Base-by-base conservation (phyloP, 2,113 vertebrate genomes). In the Plecturocebus donacophilus region DNA sequence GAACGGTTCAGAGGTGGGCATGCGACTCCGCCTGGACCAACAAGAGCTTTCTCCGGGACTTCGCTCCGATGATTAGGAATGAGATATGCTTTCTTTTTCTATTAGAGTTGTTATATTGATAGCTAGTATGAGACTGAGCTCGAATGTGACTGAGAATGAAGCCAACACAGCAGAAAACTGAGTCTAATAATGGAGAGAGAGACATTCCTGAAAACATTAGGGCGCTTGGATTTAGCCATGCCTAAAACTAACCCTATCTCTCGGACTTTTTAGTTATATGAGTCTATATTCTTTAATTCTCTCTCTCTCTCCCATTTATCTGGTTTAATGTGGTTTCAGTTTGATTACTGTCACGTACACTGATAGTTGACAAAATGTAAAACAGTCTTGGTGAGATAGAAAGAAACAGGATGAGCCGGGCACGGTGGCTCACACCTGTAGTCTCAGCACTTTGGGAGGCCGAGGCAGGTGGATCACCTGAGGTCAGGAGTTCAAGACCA, bases 331-430 rank as follows among this genome's bases (percentile, higher is more conserved):
- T 85, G 10, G 56, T 92, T 92, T 92, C 42, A 56, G 6, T 86
- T 61, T 38, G 52, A 45, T 82, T 87, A 71, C 6, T 80, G 13
- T 47, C 38, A 42, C 30, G 14, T 70, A 58, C 7, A 79, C 52
- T 71, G 64, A 91, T 16, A 17, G 12, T 52, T 76, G 45, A 86
- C 21, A 87, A 94, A 92, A 75, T 81, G 70, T 73, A 96, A 89
- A 83, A 85, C 4, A n/a, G 40, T 30, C 38, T 87, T 64, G 84
- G 83, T 84, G 56, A 70, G 42, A 71, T 3, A 66, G 82, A 90
- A 45, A 70, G 81, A 73, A 84, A 70, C 11, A 85, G 4, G 35
- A 68, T 58, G 56, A 80, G 27, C 27, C 61, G 32, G 61, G 61
- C 5, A 0, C 2, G 12, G 13, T 64, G 61, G 61, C 12, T 64